A percentile compares a stretch with the other conserved stretches of the same genome.
phyloP scores from a whole-genome alignment of 2,888 invertebrate species.

The Eupeodes latifasciatus region DNA sequence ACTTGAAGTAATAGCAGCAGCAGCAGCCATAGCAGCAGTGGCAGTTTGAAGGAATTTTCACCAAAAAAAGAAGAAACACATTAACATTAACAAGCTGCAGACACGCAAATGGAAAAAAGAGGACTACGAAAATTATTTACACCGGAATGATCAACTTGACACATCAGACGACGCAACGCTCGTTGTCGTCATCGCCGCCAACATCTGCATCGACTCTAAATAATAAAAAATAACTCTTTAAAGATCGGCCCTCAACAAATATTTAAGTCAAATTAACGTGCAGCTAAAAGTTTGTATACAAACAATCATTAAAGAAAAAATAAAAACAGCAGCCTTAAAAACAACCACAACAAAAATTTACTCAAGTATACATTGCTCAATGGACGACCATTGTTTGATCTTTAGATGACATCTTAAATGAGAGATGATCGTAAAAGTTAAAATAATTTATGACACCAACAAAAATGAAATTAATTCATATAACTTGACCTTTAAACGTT shows the following conservation, averaged over 20 bases:
- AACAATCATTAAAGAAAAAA: not conserved
- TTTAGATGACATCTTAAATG: not conserved
- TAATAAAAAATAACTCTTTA: not conserved
- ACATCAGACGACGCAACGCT: not conserved
- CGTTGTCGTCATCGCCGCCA: too few species aligned
- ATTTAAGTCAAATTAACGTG: slow-evolving; percentile 30
- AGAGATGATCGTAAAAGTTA: not conserved
- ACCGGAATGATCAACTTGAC: slow-evolving; percentile 14
- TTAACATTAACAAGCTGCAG: slow-evolving; percentile 33
- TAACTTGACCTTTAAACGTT: slow-evolving; percentile 23
- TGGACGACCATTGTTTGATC: slow-evolving; percentile 25
- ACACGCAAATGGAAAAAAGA: slow-evolving; percentile 19
- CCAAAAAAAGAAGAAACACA: slow-evolving; percentile 39
- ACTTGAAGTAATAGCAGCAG: slow-evolving; percentile 38
- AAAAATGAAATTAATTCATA: slow-evolving; percentile 5
- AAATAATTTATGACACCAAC: not conserved
- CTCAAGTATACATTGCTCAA: slow-evolving; percentile 26
- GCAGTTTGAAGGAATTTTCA: slow-evolving; percentile 16
- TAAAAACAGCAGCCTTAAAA: slow-evolving; percentile 28
- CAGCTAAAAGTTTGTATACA: slow-evolving; percentile 8
- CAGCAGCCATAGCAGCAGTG: not conserved
- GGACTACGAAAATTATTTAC: not conserved
- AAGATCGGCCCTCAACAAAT: slow-evolving; percentile 29
- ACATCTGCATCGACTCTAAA: slow-evolving; percentile 19
- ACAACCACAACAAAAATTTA: slow-evolving; percentile 23